phyloP scores from a whole-genome alignment of 2,888 invertebrate genomes.

The Periphyllus acericola region DNA sequence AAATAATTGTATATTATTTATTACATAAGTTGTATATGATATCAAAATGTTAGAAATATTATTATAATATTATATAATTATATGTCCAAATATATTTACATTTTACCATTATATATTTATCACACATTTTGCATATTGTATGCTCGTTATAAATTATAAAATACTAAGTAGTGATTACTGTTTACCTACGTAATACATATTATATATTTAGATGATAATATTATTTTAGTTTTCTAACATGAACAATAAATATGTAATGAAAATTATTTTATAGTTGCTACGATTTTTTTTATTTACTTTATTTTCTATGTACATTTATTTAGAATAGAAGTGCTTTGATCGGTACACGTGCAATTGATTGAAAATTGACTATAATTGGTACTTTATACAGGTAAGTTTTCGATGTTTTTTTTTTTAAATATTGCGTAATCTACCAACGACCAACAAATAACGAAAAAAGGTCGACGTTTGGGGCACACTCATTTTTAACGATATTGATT shows the following conservation, averaged over 20 bases:
- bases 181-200: too few species aligned
- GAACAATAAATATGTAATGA: background rate
- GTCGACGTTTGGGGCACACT: background rate
- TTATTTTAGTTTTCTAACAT: too few species aligned
- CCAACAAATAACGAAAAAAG: background rate
- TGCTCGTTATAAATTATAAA: too few species aligned
- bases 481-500: background rate
- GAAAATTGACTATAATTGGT: background rate
- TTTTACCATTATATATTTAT: too few species aligned
- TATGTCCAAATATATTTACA: too few species aligned
- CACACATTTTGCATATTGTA: too few species aligned
- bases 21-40: too few species aligned
- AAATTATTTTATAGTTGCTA: background rate
- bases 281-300: background rate
- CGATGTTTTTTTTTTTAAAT: background rate
- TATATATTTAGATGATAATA: too few species aligned
- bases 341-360: background rate
- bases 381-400: background rate
- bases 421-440: background rate
- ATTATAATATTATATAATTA: too few species aligned
- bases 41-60: too few species aligned
- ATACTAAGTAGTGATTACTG: too few species aligned
- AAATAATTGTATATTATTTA: too few species aligned
- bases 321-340: background rate
- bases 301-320: background rate